Base-by-base conservation (phyloP, 2,113 vertebrate genomes). In the Carassius auratus region DNA sequence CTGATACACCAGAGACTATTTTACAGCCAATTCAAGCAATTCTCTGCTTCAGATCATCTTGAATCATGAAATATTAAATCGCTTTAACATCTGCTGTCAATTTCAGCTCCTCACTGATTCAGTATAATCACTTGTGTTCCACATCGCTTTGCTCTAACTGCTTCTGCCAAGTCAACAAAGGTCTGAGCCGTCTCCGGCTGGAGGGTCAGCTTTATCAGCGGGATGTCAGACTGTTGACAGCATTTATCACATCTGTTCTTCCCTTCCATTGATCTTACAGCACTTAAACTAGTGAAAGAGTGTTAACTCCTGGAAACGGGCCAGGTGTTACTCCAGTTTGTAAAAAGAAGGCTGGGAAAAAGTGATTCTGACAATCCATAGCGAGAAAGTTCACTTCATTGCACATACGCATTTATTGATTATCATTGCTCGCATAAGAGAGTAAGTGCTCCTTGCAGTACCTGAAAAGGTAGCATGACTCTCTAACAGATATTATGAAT, bases 191-290 rank as follows among this genome's bases (percentile, higher is more conserved):
- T 84, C 76, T 33, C 8, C 85, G 64, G 74, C 84, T 86, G 42
- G 52, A 82, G 74, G 52, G 76, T 79, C 76, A 86, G 55, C 52
- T 83, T 69, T 76, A 80, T 74, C 85, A 90, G 86, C 88, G 83
- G 76, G 76, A 87, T 81, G 92, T 91, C 92, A 91, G 89, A 90
- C 83, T 83, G 85, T 87, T 42, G 30, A 87, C 83, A 88, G 83
- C 89, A 91, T 94, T 91, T 86, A 90, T 94, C 93, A 93, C 86
- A 85, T 48, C 83, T 76, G 59, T 61, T 84, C 64, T 76, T 83
- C 26, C 75, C 66, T 33, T 78, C 89, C 91, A 94, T 92, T 90
- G 90, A 93, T 91, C 88, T 84, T 89, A 88, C 50, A 83, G 86
- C 87, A 87, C 90, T 90, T 89, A 89, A 73, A 73, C 26, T 86